Conservation (phyloP, 1,140 invertebrate genomes). For the Trypoxylus dichotomus region DNA sequence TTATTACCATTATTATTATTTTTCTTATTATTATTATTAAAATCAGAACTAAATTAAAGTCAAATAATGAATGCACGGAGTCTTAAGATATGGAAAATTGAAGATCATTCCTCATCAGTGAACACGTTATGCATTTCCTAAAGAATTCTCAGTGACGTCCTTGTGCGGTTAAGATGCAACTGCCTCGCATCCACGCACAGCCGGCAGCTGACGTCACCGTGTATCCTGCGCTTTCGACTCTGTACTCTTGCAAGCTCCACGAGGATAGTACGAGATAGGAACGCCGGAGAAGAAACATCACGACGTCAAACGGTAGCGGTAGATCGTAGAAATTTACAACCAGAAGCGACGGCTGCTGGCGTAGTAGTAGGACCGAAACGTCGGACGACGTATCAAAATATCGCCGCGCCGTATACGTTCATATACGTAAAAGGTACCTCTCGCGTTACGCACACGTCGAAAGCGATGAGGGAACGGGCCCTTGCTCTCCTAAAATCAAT, state of each 20-base stretch:
- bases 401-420: neutral
- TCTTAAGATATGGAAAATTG: too few species aligned
- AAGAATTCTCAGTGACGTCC: too few species aligned
- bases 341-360: neutral
- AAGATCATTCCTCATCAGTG: neutral
- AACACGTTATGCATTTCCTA: neutral
- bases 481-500: conserved; percentile 44
- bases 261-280: neutral
- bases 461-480: conserved; percentile 34
- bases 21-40: too few species aligned
- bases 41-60: too few species aligned
- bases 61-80: too few species aligned
- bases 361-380: neutral
- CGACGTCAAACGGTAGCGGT: neutral
- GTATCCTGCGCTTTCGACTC: neutral
- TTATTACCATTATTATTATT: too few species aligned
- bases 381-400: neutral
- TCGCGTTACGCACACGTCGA: neutral
- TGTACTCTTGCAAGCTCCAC: neutral
- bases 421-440: neutral
- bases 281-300: neutral
- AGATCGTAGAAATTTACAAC: neutral
- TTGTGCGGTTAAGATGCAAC: neutral
- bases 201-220: neutral
- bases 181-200: neutral